Evolutionary conservation across 2,113 vertebrate genomes (phyloP), one percentile per base, ranked within the genome.

Genomic region (Glaucomys volans): DNA sequence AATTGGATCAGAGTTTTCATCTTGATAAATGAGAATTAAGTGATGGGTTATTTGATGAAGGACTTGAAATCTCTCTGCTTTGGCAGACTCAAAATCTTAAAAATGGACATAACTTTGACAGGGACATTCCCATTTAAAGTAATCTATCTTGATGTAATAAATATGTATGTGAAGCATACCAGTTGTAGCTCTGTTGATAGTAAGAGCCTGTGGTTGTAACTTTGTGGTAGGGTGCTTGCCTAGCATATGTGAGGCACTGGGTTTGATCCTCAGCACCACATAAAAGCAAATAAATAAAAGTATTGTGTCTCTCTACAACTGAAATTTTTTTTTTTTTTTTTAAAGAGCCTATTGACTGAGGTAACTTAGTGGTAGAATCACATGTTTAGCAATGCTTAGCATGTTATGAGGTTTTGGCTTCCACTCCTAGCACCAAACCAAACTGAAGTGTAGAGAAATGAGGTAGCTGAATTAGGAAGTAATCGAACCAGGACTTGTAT

Each of bases 91-190:
- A 64, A 57, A 79, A 80, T 32, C 54, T 90, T 84, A 67, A 92
- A 88, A 86, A 62, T 62, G 32, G 81, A 13, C 5, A 16, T 95
- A 74, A 7, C 7, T 81, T 74, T 22, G 40, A 80, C n/a, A 32
- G 30, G 62, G 26, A 69, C 79, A 75, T 88, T 85, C 12, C 32
- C 40, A 54, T n/a, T 92, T 82, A 86, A 82, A 57, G 44, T 24
- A 85, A 77, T 86, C 90, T 94, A 37, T 57, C 24, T 87, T 85
- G 81, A 69, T 85, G 22, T 84, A 84, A 30, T 86, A 87, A 72
- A 91, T 22, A 72, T 64, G 44, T 57, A 3, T 75, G 32, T 67
- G 54, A 75, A 81, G 40, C 26, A n/a, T 90, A 26, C 30, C 32
- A 72, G 2, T 67, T 84, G 22, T 13, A 37, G 35, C 35, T 40